Evolutionary conservation across 2,113 vertebrate genomes (phyloP), one percentile per base, ranked within the genome.

Genomic region (Salvelinus alpinus): DNA sequence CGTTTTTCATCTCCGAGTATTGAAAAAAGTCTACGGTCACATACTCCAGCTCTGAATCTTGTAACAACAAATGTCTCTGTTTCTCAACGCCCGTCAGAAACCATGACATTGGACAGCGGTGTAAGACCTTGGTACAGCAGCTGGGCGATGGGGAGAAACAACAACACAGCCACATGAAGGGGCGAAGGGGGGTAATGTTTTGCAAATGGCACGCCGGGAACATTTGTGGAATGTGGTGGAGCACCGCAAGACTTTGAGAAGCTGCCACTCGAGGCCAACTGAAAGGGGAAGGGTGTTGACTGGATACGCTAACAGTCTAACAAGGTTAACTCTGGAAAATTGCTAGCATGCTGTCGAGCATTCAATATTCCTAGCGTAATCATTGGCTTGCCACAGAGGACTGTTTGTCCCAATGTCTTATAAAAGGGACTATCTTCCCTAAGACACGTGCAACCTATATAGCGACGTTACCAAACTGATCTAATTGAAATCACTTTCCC

Each of bases 111-210:
- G 38, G 38, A 44, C 38, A 44, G 9, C 2, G 38, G 38, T 44
- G 66, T 74, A 57, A 11, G 54, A 64, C 77, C 72, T 34, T 34
- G 67, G 38, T 8, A 0, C 1, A 64, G 83, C 78, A 82, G 73
- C 78, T 78, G 69, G 69, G 62, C 67, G 78, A 74, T 2, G 66
- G 75, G 82, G 71, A 67, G 57, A 80, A 84, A 84, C 38, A 76
- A 81, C 57, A 79, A 77, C 81, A 71, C 47, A 69, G 72, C 85
- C 78, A 84, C 84, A 85, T 72, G 70, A 88, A 80, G 57, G 1
- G 44, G n/a, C 8, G 72, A 38, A 8, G 47, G 82, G 20, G 29
- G 38, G 38, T 9, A 44, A 44, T 44, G 38, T 44, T 11, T 24
- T 9, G 60, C 59, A 75, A 29, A 64, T 54, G 14, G 38, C 76